Evolutionary conservation across 2,797 vertebrate genomes (phyloP).

Genomic region (Trachurus trachurus): DNA sequence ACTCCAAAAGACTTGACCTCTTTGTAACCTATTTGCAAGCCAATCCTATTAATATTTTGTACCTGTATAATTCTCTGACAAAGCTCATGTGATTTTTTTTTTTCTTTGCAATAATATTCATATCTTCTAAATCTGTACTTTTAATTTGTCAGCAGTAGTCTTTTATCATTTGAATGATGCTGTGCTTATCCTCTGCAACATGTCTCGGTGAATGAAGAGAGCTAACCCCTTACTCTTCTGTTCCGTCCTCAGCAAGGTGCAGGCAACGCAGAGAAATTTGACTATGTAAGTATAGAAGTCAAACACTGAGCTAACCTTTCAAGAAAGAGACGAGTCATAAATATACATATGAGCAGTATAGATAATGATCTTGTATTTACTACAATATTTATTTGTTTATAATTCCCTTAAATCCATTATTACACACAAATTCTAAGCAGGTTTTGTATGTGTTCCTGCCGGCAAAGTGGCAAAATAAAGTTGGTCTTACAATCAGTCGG

Average conservation of each 20-base stretch:
- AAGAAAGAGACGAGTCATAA: neutral
- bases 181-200: conserved; percentile 46
- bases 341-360: neutral
- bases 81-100: conserved; percentile 54
- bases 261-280: conserved; percentile 98
- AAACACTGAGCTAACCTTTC: neutral
- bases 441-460: neutral
- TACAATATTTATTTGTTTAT: neutral
- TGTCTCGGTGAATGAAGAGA: neutral
- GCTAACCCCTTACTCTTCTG: conserved; percentile 47
- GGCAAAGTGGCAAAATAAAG: neutral
- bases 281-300: conserved; percentile 92
- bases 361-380: neutral
- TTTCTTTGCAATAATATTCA: conserved; percentile 45
- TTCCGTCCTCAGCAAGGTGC: conserved; percentile 89
- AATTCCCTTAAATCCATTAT: neutral
- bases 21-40: conserved; percentile 51
- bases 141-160: conserved; percentile 51
- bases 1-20: conserved; percentile 48
- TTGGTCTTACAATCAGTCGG: no score
- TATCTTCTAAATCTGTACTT: conserved; percentile 63
- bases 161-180: conserved; percentile 56
- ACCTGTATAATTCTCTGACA: conserved; percentile 40
- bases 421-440: neutral
- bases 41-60: conserved; percentile 55